Base-by-base conservation (phyloP, 2,888 invertebrate species). In the Eupeodes luniger region DNA sequence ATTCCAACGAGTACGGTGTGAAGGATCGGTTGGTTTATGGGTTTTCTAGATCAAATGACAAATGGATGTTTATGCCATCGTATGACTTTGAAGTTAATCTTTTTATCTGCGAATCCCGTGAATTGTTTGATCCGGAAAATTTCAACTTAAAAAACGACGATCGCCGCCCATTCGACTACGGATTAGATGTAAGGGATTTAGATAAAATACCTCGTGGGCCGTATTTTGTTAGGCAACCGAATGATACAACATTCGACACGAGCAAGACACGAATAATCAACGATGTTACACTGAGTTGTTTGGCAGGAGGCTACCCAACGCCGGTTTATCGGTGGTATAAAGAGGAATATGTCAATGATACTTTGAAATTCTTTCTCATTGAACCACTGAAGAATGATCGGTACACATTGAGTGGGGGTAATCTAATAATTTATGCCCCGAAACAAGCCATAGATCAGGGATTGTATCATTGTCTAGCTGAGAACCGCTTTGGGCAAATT, bases 251-350 rank as follows among this genome's bases (percentile, higher is more conserved):
- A 14, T 98, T 97, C 93, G 98, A 98, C 93, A 95, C 96, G 10
- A 95, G 96, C 11, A 95, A 95, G 91, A 95, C 96, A 89, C 95
- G 95, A 89, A 92, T 95, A 69, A 94, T 94, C 19, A 97, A 97
- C 92, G 96, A 97, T 93, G 96, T 98, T 0, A 95, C 96, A 10
- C 93, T 98, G 11, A 96, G 96, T 90, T 98, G 98, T 91, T 94
- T 97, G 81, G 97, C 97, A 90, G 97, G 96, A 89, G 98, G 98
- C 0, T 98, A 96, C 93, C 99, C 99, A 5, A 96, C 97, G 34
- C 98, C 99, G 0, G 95, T 95, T 0, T 99, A 99, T 92, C 96
- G 96, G 91, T 99, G 98, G 98, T 98, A 95, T 92, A 96, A 96
- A 92, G 98, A 98, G 94, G 96, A 97, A 90, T 98, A 97, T 92